A percentile compares a stretch with the other conserved stretches of the same genome.
Conservation (phyloP, 1,140 invertebrate species). For the Proales similis region DNA sequence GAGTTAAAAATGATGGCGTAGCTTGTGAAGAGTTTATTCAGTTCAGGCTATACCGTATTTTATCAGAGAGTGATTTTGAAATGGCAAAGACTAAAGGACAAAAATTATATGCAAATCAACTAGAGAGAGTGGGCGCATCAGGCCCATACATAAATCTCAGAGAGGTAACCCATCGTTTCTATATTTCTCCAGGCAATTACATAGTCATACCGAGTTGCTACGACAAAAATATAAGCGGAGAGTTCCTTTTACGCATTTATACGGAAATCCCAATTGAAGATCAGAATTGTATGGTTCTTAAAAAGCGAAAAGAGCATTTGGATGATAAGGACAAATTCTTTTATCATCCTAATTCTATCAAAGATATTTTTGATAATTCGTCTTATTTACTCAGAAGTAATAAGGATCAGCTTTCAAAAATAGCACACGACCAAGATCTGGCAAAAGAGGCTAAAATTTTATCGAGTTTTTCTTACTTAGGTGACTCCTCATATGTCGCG, state of each 20-base stretch:
- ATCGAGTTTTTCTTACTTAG: too few species aligned
- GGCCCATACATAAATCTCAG: conserved; percentile 50
- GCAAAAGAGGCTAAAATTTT: too few species aligned
- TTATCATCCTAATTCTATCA: neutral
- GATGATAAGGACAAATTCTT: conserved; percentile 21
- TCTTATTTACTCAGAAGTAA: neutral
- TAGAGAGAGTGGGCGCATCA: conserved; percentile 41
- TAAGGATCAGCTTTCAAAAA: too few species aligned
- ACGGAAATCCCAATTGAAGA: conserved; percentile 43
- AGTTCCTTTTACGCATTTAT: conserved; percentile 60
- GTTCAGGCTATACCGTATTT: conserved; percentile 28
- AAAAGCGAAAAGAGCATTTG: conserved; percentile 27
- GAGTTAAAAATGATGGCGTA: conserved; percentile 4
- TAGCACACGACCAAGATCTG: too few species aligned
- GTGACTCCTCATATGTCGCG: too few species aligned
- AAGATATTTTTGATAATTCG: conserved; percentile 20
- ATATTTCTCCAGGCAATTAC: conserved; percentile 57
- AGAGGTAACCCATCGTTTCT: conserved; percentile 49
- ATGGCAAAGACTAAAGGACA: neutral
- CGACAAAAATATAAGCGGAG: conserved; percentile 56
- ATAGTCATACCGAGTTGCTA: conserved; percentile 62
- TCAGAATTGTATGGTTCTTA: conserved; percentile 12
- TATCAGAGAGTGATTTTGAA: neutral
- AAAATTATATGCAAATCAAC: conserved; percentile 28
- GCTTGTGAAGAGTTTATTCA: conserved; percentile 37